Percentiles rank a stretch among this genome's conserved stretches.
Evolutionary conservation across 1,140 invertebrate species (phyloP).

Genomic region (Pemphigus obesinymphae): DNA sequence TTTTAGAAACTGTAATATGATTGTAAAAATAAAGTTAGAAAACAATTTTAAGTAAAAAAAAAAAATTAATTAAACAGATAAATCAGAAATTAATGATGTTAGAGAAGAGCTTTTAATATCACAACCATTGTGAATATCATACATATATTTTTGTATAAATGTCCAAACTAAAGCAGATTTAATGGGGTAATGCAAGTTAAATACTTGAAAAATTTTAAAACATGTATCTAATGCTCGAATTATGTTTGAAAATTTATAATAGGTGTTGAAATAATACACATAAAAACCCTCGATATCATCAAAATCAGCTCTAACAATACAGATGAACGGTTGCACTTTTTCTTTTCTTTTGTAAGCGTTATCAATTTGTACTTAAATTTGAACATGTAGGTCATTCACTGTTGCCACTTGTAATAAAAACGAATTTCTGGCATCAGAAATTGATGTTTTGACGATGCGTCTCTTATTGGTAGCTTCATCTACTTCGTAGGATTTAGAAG

Average conservation of each 20-base stretch:
- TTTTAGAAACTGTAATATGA: too few species aligned
- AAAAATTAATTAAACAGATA: not conserved
- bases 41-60: too few species aligned
- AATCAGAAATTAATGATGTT: slow-evolving; percentile 5
- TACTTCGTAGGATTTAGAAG: not conserved
- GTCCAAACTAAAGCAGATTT: not conserved
- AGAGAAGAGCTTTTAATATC: not conserved
- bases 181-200: not conserved
- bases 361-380: not conserved
- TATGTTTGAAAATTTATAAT: not conserved
- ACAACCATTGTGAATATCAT: not conserved
- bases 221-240: not conserved
- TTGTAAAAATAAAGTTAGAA: too few species aligned
- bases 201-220: not conserved
- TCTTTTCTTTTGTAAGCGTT: not conserved
- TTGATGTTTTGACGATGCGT: not conserved
- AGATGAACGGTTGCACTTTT: not conserved
- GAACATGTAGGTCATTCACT: not conserved
- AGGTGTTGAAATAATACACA: not conserved
- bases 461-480: not conserved
- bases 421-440: not conserved
- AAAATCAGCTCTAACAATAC: not conserved
- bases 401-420: not conserved
- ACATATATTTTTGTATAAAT: not conserved
- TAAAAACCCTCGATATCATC: not conserved